Conservation (phyloP, 2,113 vertebrate species). For the Turnix velox region DNA sequence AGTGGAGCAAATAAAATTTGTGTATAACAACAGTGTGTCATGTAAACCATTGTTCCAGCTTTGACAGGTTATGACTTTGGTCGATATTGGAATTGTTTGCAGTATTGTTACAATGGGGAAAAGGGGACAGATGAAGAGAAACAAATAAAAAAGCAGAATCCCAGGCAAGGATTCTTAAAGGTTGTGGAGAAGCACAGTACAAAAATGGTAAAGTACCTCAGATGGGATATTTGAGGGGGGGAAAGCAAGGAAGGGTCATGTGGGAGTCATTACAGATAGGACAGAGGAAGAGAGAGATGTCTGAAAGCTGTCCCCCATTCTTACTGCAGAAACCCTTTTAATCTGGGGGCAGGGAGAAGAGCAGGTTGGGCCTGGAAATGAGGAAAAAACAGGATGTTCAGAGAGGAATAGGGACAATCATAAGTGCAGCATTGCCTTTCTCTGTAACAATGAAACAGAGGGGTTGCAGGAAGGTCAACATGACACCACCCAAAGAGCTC, state of each 20-base stretch:
- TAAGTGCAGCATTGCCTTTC: neutral
- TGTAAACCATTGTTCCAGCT: conserved; percentile 3
- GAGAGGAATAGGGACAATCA: neutral
- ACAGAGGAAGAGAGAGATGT: neutral
- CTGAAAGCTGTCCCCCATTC: neutral
- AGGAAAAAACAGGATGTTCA: neutral
- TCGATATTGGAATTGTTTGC: neutral
- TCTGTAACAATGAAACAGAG: neutral
- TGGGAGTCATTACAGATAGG: neutral
- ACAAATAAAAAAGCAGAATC: neutral
- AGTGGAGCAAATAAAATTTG: conserved; percentile 70
- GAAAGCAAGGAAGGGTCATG: neutral
- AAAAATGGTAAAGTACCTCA: neutral
- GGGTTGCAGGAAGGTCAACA: neutral
- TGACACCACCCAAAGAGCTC: neutral
- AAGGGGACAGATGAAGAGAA: neutral
- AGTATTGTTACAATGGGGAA: neutral
- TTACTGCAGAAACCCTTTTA: neutral
- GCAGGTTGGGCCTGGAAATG: neutral
- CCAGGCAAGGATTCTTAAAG: neutral
- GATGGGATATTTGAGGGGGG: neutral
- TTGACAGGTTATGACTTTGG: neutral
- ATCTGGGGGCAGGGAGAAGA: neutral
- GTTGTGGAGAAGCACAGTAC: neutral
- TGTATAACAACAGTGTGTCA: neutral